Base-by-base conservation (phyloP, 2,797 vertebrate species). In the Cryptoprocta ferox region DNA sequence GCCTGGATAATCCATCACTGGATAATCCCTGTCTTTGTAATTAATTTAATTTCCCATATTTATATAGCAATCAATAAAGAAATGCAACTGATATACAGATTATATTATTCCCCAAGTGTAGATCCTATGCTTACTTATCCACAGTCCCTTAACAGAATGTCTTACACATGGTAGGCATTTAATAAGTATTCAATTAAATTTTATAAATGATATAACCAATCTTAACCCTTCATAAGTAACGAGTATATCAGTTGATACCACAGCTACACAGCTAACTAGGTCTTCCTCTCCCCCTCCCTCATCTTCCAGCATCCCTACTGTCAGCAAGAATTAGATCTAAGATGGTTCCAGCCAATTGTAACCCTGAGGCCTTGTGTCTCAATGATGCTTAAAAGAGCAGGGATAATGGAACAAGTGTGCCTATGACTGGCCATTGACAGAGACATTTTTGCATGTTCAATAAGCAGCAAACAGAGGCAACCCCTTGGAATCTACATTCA, bases 221-320 rank as follows among this genome's bases (percentile, higher is more conserved):
- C 59, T 81, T 76, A 85, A 37, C 45, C 63, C 15, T 78, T 82
- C 35, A 28, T 45, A 24, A 63, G 35, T 63, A 76, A 94, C 28
- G 86, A 85, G 42, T 81, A 42, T 92, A 39, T 97, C 45, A 61
- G 48, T 65, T 93, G 73, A 71, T 66, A 82, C 68, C 75, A 18
- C 3, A 66, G 68, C 32, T 87, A 94, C 70, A 15, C 3, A 53
- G 73, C 35, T 89, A 93, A 79, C 68, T 28, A 63, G 59, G 37
- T 42, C 79, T 94, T 92, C 30, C 66, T 35, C 53, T 6, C 3
- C 37, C 24, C 39, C 2, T 89, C 89, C 71, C 94, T 97, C 73
- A 81, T 83, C 92, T 96, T 91, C 95, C 95, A 91, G 76, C 91
- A 96, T 89, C 75, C 78, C n/a, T 83, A 95, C 3, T 73, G 83